Evolutionary conservation across 1,140 invertebrate genomes (phyloP), one percentile per base, ranked within the genome.

Genomic region (Caenorhabditis tropicalis): DNA sequence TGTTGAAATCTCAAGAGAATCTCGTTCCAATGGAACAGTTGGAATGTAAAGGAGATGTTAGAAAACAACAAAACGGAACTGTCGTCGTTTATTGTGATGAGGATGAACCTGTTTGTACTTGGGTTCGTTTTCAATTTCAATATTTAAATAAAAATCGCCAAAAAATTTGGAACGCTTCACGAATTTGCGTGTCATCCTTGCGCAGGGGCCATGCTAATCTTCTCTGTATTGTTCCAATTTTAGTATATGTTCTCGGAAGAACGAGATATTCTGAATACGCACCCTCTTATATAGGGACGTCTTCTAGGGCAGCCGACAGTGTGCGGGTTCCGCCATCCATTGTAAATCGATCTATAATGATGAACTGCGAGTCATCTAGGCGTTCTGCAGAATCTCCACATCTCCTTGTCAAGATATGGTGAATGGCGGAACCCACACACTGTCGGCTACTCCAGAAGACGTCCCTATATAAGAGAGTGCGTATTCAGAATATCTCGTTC

Each of bases 201-300:
- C 94, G 94, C 95, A 95, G 94, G 94, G 94, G 95, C 94, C 95
- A 95, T 95, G 95, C 94, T 95, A 95, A 95, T 95, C 94, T 95
- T 95, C 94, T 95, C 94, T 95, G 94, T 95, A 95, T 95, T 94
- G 94, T 95, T 95, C 94, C 94, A 92, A 92, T 93, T 93, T 93
- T 93, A 92, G 83, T 86, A 86, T 86, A 86, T 86, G 85, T 86
- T 74, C 65, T 74, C 65, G 65, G 65, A 74, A 74, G 65, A 74
- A 74, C 65, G 65, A 74, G 15, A 65, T 10, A 10, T 56, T 21
- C 29, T 6, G 7, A 56, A n/a, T 19, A 19, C 21, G 2, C 7
- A 27, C 10, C 24, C 21, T 0, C 2, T 56, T 56, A 56, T 56
- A 56, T 56, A 56, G 53, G 53, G 53, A n/a, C n/a, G n/a, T n/a